Evolutionary conservation across 2,888 invertebrate genomes (phyloP).

Genomic region (Ligdia adustata): DNA sequence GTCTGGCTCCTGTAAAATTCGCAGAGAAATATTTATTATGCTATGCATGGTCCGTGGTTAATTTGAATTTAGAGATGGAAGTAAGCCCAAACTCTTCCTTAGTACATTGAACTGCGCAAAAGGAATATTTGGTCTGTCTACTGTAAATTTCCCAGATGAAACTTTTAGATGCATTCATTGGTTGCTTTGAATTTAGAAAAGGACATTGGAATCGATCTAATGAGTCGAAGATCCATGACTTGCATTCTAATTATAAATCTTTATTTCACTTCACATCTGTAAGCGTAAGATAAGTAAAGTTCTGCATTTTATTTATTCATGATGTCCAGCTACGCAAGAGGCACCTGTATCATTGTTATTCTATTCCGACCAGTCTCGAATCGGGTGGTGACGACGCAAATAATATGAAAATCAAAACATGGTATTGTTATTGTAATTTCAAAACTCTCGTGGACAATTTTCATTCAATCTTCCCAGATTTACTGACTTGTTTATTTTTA

Average conservation of each 20-base stretch:
- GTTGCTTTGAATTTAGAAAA: no score
- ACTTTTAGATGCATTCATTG: no score
- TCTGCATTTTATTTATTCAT: slow-evolving; percentile 3
- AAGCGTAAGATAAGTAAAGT: not conserved
- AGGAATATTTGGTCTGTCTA: no score
- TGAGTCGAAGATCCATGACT: not conserved
- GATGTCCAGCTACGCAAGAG: not conserved
- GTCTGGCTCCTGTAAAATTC: no score
- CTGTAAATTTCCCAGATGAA: no score
- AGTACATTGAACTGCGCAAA: no score
- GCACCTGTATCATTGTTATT: not conserved
- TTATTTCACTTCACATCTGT: not conserved
- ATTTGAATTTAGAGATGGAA: slow-evolving; percentile 3
- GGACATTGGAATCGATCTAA: no score
- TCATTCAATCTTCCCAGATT: slow-evolving; percentile 4
- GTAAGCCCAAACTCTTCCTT: no score
- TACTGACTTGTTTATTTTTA: no score
- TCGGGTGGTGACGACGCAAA: slow-evolving; percentile 4
- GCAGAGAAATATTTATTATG: no score
- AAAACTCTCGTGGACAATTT: not conserved
- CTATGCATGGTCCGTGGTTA: no score
- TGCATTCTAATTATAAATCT: not conserved
- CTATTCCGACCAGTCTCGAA: not conserved
- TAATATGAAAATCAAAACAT: slow-evolving; percentile 15
- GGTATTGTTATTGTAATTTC: slow-evolving; percentile 9